phyloP scores from a whole-genome alignment of 2,113 vertebrate species.

The Alouatta palliata region DNA sequence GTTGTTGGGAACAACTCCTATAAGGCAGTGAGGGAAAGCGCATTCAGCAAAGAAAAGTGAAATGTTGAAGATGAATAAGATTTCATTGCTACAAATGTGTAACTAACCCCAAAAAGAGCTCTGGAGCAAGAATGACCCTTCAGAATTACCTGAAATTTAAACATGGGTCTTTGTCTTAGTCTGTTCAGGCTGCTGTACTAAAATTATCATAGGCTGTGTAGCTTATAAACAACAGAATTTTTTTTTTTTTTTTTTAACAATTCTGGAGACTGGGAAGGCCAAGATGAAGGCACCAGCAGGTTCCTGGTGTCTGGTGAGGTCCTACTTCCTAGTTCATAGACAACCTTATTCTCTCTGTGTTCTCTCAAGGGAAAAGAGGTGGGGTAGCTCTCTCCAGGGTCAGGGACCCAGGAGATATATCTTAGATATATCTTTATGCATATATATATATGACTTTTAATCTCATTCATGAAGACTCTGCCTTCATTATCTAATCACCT shows the following conservation, averaged over 20 bases:
- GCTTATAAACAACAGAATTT: not conserved
- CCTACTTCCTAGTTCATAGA: not conserved
- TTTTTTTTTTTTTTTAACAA: not conserved
- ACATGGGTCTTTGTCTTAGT: not conserved
- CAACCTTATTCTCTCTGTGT: not conserved
- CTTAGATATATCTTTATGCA: not conserved
- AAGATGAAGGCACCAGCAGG: not conserved
- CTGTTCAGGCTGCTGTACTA: not conserved
- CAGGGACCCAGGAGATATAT: not conserved
- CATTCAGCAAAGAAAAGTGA: not conserved
- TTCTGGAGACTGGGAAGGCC: not conserved
- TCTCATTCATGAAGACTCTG: not conserved
- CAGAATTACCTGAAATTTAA: not conserved
- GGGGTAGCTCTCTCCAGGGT: not conserved
- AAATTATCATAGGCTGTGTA: not conserved
- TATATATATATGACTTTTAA: not conserved
- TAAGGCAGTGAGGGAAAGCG: accelerated
- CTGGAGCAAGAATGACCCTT: not conserved
- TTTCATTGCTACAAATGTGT: not conserved
- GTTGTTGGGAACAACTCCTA: not conserved
- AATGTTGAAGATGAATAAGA: not conserved
- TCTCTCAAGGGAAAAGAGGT: not conserved
- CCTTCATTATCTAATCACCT: not conserved
- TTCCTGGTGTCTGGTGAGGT: not conserved
- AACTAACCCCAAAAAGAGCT: not conserved